Base-by-base conservation (phyloP, 2,888 invertebrate species). In the Agrenia bidenticulata region DNA sequence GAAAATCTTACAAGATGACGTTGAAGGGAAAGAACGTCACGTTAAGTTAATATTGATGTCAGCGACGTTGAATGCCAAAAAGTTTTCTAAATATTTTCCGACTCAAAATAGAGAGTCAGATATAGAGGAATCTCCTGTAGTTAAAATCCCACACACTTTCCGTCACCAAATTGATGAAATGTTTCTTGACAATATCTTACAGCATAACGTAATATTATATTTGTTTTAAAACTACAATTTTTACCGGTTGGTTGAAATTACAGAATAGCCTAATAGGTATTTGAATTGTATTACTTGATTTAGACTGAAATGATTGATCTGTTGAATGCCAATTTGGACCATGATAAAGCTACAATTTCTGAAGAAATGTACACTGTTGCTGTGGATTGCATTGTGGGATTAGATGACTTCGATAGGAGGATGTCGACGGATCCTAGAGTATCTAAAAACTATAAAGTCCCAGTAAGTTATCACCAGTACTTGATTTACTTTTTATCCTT, bases 21-120 rank as follows among this genome's bases (percentile, higher is more conserved):
- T 49, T 11, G 81, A 85, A 66, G 85, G 87, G 0, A 87, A 87
- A 78, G 88, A 88, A 0, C 80, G 82, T 0, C 80, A 83, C 65
- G 86, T 87, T 0, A 89, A 88, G 81, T 80, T 91, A 0, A 84
- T 97, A 58, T 82, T 97, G 1, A 97, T 97, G 96, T 96, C 95
- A 0, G 97, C 97, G 0, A 96, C 97, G 1, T 88, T 95, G 76
- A 86, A 94, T 77, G 84, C 88, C 0, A 80, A 84, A 1, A 83
- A 84, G 69, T 92, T 92, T 81, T 84, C 87, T 0, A 79, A 85
- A 27, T 93, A 93, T 77, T 91, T 71, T 63, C 27, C 58, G n/a
- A 64, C 64, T 4, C 54, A 32, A 4, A 32, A 11, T 32, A 11
- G 54, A 54, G 42, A 59, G 1, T 27, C 19, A n/a, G 63, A 65